Conservation (phyloP, 1,140 invertebrate genomes). For the Lasioglossum albipes region DNA sequence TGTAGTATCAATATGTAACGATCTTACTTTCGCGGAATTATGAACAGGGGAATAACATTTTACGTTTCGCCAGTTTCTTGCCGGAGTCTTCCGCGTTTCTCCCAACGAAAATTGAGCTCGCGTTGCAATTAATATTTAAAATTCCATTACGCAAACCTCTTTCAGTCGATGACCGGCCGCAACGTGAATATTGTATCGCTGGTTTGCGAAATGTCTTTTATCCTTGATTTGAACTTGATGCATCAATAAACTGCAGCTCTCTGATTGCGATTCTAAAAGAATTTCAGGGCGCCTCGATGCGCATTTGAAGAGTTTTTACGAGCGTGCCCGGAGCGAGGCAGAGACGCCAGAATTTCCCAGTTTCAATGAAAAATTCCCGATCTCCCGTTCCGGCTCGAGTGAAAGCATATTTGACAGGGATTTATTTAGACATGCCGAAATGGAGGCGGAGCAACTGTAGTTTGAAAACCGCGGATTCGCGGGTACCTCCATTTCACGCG, state of each 20-base stretch:
- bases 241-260: neutral
- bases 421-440: neutral
- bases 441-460: neutral
- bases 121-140: too few relatives aligned
- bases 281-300: neutral
- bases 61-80: too few relatives aligned
- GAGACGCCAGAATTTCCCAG: neutral
- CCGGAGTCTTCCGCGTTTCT: too few relatives aligned
- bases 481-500: neutral
- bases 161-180: too few relatives aligned
- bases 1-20: too few relatives aligned
- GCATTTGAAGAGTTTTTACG: neutral
- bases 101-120: too few relatives aligned
- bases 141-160: too few relatives aligned
- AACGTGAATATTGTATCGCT: too few relatives aligned
- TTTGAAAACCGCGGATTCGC: slow-evolving; percentile 2
- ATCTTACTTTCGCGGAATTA: too few relatives aligned
- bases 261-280: neutral
- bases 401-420: neutral
- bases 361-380: neutral
- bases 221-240: neutral
- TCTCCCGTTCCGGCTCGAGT: neutral
- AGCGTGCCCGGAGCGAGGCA: neutral
- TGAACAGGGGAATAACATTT: too few relatives aligned
- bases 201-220: too few relatives aligned